Percentiles rank a stretch among this genome's conserved stretches.
These are phyloP conservation scores for Myripristis jacobus DNA, from an alignment of 2,797 vertebrate genomes.

Conservation along the genomic window DNA sequence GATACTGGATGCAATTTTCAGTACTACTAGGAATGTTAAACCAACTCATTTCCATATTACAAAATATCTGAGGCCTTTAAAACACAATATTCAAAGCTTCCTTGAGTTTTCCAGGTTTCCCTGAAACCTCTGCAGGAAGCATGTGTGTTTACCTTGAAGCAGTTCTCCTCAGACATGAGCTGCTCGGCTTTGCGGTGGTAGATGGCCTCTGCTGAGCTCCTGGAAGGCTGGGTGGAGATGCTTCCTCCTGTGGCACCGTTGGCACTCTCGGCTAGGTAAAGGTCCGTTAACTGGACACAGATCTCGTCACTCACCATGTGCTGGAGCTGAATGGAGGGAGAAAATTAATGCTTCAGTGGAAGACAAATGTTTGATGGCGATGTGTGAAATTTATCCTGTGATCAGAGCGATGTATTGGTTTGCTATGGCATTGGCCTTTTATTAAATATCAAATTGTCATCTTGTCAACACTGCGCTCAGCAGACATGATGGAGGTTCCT, in stretches of 20 bases:
- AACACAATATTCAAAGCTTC: too few relatives aligned
- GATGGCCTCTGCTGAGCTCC: constrained; percentile 82
- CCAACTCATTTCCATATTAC: constrained; percentile 9
- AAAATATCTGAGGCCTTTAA: background rate
- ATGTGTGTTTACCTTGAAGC: constrained; percentile 90
- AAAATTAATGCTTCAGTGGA: background rate
- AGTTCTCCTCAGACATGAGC: constrained; percentile 98
- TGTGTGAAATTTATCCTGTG: background rate
- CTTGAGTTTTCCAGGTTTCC: background rate
- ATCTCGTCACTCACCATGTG: constrained; percentile 99
- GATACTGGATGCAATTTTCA: background rate
- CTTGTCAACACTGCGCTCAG: too few relatives aligned
- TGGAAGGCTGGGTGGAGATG: constrained; percentile 85
- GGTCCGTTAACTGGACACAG: constrained; percentile 96
- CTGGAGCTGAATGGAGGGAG: constrained; percentile 87
- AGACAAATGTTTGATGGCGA: background rate
- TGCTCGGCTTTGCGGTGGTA: constrained; percentile 97
- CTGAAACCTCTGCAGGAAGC: background rate
- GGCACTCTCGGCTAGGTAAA: constrained; percentile 90
- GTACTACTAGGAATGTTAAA: constrained; percentile 4
- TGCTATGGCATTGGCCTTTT: too few relatives aligned
- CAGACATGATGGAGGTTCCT: too few relatives aligned
- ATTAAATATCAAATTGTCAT: too few relatives aligned
- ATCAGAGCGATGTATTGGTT: background rate
- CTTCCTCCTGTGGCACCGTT: constrained; percentile 90